Evolutionary conservation across 2,797 vertebrate species (phyloP).

Genomic region (Octomys mimax): DNA sequence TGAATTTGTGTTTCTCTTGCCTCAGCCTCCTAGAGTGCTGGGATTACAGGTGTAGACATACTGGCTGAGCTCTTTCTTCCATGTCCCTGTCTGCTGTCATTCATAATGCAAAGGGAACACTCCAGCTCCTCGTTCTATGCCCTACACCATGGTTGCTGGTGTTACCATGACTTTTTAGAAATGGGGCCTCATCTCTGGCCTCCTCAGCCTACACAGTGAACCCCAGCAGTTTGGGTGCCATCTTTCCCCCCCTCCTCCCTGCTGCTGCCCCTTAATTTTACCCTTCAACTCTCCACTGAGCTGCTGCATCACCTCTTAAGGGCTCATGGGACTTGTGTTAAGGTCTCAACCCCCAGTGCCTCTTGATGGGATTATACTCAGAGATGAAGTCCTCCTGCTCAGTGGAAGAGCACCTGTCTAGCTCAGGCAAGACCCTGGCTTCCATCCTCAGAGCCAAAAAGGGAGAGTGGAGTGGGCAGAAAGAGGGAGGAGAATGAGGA

Average conservation of each 20-base stretch:
- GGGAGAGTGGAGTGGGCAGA: background rate
- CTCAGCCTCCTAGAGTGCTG: background rate
- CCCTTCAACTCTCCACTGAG: background rate
- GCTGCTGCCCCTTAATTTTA: too few relatives aligned
- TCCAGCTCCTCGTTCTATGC: background rate
- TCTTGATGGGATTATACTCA: background rate
- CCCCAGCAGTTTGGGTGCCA: background rate
- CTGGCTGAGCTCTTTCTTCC: background rate
- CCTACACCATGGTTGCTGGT: background rate
- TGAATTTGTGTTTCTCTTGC: background rate
- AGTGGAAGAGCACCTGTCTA: background rate
- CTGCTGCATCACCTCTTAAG: background rate
- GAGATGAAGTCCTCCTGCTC: background rate
- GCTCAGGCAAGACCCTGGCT: background rate
- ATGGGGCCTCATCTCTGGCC: background rate
- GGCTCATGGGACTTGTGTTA: background rate
- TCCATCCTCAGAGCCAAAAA: background rate
- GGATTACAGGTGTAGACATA: background rate
- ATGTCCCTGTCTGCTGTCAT: background rate
- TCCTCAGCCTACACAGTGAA: background rate
- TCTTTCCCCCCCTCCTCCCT: background rate
- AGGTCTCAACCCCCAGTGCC: background rate
- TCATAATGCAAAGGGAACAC: background rate
- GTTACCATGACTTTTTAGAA: background rate
- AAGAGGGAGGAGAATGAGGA: background rate